Base-by-base conservation (phyloP, 2,888 invertebrate species). In the Ecliptopera silaceata region DNA sequence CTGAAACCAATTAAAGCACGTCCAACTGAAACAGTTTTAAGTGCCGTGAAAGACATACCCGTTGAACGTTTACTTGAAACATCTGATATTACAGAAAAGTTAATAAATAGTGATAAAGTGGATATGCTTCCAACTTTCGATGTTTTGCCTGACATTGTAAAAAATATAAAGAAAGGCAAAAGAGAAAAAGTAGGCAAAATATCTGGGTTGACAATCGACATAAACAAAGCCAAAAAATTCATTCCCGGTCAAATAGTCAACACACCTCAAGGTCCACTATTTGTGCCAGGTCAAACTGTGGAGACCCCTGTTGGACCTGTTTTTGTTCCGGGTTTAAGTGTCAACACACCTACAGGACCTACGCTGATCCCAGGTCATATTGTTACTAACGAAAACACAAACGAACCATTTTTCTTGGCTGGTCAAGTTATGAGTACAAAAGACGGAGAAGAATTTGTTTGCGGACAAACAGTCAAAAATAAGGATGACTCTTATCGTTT, bases 241-340 rank as follows among this genome's bases (percentile, higher is more conserved):
- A 80, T 96, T 42, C 92, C 94, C 1, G 96, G 96, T 0, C 95
- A 95, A 84, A 93, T 94, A 69, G 84, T 96, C 1, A 93, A 94
- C 61, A 95, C 95, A 0, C 94, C 95, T 44, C 92, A 92, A 54
- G 95, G 95, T 1, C 92, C 93, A 29, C 83, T 94, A 41, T 96
- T 96, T 74, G 93, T 96, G 11, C 95, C 96, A 0, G 96, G 96
- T 3, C 95, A 95, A 81, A 95, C 95, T 0, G 86, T 96, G 5
- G 92, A 93, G 65, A 95, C 95, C 2, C 94, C 94, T 43, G 88
- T 90, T 57, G 95, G 95, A 0, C 88, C 92, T 10, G 85, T 93
- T 46, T 96, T 96, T 79, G 93, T 95, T 32, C 95, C 96, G 15
- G 96, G 96, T 1, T 91, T 96, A 58, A 95, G 94, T 38, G 92